Evolutionary conservation across 2,113 vertebrate genomes (phyloP).

Genomic region (Ochotona princeps): DNA sequence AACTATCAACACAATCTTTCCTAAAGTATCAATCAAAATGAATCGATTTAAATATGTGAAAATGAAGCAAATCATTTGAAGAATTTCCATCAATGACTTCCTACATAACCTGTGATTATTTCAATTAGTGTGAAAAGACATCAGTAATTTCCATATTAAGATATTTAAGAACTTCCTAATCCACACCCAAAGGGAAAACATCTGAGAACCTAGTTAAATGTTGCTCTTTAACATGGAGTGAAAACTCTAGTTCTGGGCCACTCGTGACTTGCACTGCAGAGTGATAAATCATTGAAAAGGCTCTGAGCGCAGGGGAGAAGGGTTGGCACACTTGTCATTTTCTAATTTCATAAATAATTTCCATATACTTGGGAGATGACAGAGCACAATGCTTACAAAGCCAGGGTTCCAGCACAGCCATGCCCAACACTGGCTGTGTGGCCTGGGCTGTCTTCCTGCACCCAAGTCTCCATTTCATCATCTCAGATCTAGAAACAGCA

Average conservation of each 20-base stretch:
- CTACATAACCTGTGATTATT: not conserved
- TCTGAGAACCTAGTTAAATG: not conserved
- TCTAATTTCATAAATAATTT: slow-evolving; percentile 5
- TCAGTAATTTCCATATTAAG: not conserved
- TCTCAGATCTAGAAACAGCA: not conserved
- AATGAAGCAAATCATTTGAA: slow-evolving; percentile 14
- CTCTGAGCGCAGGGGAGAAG: not conserved
- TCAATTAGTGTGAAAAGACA: not conserved
- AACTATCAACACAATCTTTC: not conserved
- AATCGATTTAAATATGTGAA: slow-evolving; percentile 6
- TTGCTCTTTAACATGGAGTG: not conserved
- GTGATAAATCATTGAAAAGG: not conserved
- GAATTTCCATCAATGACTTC: not conserved
- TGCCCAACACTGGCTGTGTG: not conserved
- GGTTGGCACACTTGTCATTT: not conserved
- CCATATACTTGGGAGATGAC: not conserved
- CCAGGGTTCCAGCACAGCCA: not conserved
- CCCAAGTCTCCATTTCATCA: not conserved
- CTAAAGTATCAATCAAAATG: slow-evolving; percentile 25
- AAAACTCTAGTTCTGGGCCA: not conserved
- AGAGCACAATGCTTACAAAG: not conserved
- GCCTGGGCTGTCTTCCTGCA: not conserved
- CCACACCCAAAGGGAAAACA: not conserved
- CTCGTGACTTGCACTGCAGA: not conserved
- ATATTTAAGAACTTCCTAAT: not conserved